Evolutionary conservation across 2,113 vertebrate genomes (phyloP), one percentile per base, ranked within the genome.

Genomic region (Emberiza fucata): DNA sequence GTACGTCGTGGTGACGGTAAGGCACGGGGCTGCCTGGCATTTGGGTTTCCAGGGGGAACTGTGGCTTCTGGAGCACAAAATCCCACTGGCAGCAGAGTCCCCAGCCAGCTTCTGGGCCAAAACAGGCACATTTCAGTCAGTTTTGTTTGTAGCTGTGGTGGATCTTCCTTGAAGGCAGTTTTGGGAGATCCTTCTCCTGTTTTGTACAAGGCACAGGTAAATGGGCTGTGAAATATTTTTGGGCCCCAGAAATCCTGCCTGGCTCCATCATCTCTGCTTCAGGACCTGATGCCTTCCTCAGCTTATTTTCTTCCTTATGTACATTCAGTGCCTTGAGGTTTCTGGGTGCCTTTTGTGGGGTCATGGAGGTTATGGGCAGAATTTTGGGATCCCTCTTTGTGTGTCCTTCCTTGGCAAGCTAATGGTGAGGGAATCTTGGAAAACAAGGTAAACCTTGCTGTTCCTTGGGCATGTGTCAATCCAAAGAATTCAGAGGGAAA

Each of bases 1-100:
- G 81, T 99, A 99, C 15, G 97, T 99, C 81, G 97, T 99, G 15
- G 96, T 98, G 78, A 98, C 98, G 94, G 99, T 99, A 94, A 98
- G 99, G 87, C 63, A 33, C 0, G 0, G 45, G 31, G 22, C 53
- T 66, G 40, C 4, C 37, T 0, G 0, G 23, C 14, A 5, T 86
- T 86, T 8, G 54, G 50, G 5, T 63, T 92, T 42, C 42, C 24
- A 16, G 54, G 9, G 19, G 31, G 3, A 54, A 9, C 5, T 53
- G 5, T 20, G n/a, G 15, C 9, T 59, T 66, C 72, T 47, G 47
- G 39, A 78, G 48, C 2, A 2, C 42, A 54, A 75, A 94, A 88
- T 25, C 42, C 48, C 14, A 3, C 5, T 2, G 27, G 35, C 37
- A 92, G 27, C 18, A 6, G 45, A 35, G 9, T 71, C 16, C n/a